These are phyloP conservation scores for Trichopoda pennipes DNA, from an alignment of 2,888 invertebrate species.

Conservation along the genomic window DNA sequence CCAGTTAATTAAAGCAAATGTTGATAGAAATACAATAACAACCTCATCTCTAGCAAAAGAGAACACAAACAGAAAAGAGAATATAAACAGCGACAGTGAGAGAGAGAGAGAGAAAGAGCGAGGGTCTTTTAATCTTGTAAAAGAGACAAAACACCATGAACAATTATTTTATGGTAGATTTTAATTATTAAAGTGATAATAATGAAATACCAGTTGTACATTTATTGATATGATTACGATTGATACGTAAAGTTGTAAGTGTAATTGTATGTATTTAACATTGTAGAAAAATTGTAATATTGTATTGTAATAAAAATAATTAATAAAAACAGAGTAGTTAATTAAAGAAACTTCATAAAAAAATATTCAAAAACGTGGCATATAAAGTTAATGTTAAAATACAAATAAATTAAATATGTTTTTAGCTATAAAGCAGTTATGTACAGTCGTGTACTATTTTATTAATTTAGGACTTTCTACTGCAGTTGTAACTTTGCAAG, in stretches of 20 bases:
- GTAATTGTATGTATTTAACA: conserved; percentile 29
- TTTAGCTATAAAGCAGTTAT: no score
- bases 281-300: conserved; percentile 54
- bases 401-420: no score
- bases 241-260: conserved; percentile 34
- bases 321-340: conserved; percentile 3
- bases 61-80: conserved; percentile 47
- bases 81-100: conserved; percentile 47
- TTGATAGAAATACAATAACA: conserved; percentile 45
- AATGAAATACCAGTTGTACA: conserved; percentile 6
- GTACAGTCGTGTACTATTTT: no score
- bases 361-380: conserved; percentile 1
- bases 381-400: background rate
- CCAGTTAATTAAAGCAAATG: conserved; percentile 41
- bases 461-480: no score
- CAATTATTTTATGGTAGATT: conserved; percentile 66
- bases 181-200: conserved; percentile 25
- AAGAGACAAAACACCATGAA: conserved; percentile 57
- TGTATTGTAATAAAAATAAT: background rate
- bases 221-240: conserved; percentile 33
- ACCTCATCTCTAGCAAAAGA: conserved; percentile 52
- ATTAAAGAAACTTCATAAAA: conserved; percentile 46
- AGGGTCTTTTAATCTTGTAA: conserved; percentile 38
- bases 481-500: no score
- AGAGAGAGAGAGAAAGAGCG: no score